Conservation (phyloP, 2,888 invertebrate species). For the Phasia obesa region DNA sequence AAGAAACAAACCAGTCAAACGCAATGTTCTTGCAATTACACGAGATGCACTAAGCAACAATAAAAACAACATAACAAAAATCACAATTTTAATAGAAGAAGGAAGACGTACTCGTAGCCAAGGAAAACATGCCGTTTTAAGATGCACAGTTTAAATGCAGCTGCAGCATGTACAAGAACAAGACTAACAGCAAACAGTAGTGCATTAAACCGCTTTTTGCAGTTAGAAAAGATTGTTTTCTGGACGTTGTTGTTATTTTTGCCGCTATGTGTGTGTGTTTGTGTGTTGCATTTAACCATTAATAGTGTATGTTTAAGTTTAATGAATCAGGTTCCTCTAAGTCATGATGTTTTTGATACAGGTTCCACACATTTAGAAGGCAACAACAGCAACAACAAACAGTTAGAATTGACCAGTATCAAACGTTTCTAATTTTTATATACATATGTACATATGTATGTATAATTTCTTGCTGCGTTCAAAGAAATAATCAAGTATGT, state of each 20-base stretch:
- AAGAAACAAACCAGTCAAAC: conserved; percentile 71
- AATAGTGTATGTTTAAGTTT: conserved; percentile 62
- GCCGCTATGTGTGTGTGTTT: not conserved
- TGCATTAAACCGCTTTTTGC: conserved; percentile 70
- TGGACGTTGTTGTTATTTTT: conserved; percentile 59
- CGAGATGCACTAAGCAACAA: conserved; percentile 61
- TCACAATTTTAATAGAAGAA: conserved; percentile 63
- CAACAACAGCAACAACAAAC: conserved; percentile 52
- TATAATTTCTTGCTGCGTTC: conserved; percentile 1
- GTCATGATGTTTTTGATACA: conserved; percentile 69
- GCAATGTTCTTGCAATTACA: conserved; percentile 70
- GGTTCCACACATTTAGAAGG: conserved; percentile 64
- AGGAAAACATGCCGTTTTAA: conserved; percentile 64
- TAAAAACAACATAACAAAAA: conserved; percentile 55
- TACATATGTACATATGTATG: no score
- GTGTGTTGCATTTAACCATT: conserved; percentile 51
- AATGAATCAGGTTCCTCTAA: conserved; percentile 71
- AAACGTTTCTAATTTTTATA: conserved; percentile 48
- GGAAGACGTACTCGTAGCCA: conserved; percentile 60
- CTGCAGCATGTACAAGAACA: conserved; percentile 61
- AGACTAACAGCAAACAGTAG: conserved; percentile 62
- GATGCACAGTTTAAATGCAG: conserved; percentile 66
- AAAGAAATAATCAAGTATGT: conserved; percentile 18
- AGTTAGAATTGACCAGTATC: conserved; percentile 67
- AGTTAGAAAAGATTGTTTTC: conserved; percentile 68